These are phyloP conservation scores for Macroramphosus scolopax DNA, from an alignment of 2,797 vertebrate genomes.

Conservation along the genomic window DNA sequence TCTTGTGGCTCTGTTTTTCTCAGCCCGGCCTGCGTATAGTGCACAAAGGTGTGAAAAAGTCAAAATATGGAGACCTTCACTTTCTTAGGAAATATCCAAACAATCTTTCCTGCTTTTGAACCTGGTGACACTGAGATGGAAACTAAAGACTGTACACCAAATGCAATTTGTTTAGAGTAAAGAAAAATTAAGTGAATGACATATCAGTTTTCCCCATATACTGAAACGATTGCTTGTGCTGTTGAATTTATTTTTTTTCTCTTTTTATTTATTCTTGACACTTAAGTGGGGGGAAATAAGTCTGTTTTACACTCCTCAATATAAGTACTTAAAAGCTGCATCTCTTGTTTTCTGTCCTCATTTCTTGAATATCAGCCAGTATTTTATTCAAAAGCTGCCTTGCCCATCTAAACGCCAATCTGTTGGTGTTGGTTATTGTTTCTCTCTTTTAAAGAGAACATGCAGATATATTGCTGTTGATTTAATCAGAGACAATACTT, in stretches of 20 bases:
- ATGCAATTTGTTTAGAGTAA: constrained; percentile 63
- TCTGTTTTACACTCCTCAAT: constrained; percentile 75
- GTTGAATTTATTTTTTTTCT: constrained; percentile 59
- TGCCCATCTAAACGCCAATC: constrained; percentile 61
- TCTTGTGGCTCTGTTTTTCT: constrained; percentile 45
- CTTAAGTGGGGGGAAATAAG: constrained; percentile 53
- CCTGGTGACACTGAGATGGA: constrained; percentile 43
- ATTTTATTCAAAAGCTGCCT: constrained; percentile 82
- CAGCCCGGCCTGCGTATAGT: constrained; percentile 47
- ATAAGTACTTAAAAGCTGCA: constrained; percentile 65
- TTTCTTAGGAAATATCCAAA: constrained; percentile 48
- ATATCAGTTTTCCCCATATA: constrained; percentile 49
- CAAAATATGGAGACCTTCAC: constrained; percentile 36
- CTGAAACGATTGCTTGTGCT: constrained; percentile 64
- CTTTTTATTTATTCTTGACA: constrained; percentile 72
- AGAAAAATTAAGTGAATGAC: constrained; percentile 49
- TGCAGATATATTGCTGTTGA: constrained; percentile 50
- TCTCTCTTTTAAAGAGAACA: constrained; percentile 57
- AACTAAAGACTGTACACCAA: constrained; percentile 54
- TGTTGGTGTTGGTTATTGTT: constrained; percentile 49
- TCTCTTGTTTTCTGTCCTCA: constrained; percentile 47
- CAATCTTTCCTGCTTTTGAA: constrained; percentile 55
- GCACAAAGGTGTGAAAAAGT: constrained; percentile 55
- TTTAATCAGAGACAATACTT: constrained; percentile 59
- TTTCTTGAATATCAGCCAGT: constrained; percentile 74